Evolutionary conservation across 2,888 invertebrate genomes (phyloP).

Genomic region (Cryptocephalus primarius): DNA sequence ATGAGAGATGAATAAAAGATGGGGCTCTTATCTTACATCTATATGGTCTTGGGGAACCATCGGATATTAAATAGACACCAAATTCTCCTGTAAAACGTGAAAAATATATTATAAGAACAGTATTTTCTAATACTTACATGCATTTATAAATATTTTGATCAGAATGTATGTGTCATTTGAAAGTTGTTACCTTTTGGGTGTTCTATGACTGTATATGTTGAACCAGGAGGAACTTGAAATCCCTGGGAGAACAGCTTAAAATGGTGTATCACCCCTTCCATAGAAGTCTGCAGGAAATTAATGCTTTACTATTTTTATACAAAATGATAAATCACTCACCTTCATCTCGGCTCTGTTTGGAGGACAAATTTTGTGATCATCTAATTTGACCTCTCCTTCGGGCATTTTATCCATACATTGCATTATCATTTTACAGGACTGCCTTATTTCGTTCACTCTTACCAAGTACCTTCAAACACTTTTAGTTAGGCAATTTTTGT

Average conservation of each 20-base stretch:
- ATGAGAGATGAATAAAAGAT: conserved; percentile 51
- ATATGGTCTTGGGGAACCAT: conserved; percentile 68
- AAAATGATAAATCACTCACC: conserved; percentile 11
- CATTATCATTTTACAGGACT: conserved; percentile 64
- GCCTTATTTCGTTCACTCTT: conserved; percentile 60
- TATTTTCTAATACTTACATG: neutral
- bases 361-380: conserved; percentile 68
- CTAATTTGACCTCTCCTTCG: conserved; percentile 61
- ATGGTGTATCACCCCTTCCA: conserved; percentile 14
- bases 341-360: conserved; percentile 76
- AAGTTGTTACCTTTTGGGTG: conserved; percentile 58
- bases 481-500: neutral
- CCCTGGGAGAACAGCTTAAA: conserved; percentile 76
- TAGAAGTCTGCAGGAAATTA: conserved; percentile 38
- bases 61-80: conserved; percentile 76
- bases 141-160: neutral
- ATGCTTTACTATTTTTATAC: neutral
- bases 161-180: neutral
- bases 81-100: conserved; percentile 47
- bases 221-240: conserved; percentile 72
- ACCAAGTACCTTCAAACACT: conserved; percentile 42
- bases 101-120: neutral
- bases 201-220: conserved; percentile 69
- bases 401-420: conserved; percentile 82
- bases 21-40: conserved; percentile 35